Percentiles rank a stretch among this genome's conserved stretches.
These are phyloP conservation scores for Tinea trinotella DNA, from an alignment of 2,888 invertebrate genomes.

Conservation along the genomic window DNA sequence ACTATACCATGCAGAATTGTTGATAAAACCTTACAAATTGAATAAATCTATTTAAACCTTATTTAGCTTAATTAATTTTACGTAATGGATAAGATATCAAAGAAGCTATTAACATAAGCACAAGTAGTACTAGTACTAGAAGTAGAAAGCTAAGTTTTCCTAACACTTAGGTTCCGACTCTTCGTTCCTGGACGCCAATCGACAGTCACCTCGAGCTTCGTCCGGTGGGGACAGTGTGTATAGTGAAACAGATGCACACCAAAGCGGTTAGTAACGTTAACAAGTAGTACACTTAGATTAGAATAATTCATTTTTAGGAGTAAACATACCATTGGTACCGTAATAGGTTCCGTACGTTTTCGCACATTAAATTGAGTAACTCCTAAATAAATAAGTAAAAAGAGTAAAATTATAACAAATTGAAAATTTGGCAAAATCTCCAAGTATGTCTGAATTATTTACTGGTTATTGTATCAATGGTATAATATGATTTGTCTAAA, in stretches of 20 bases:
- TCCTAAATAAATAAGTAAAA: slow-evolving; percentile 20
- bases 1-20: too few relatives aligned
- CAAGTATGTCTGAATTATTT: too few relatives aligned
- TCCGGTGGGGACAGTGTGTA: slow-evolving; percentile 61
- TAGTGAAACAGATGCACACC: slow-evolving; percentile 65
- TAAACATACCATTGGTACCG: too few relatives aligned
- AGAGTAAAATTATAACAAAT: too few relatives aligned
- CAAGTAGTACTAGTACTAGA: slow-evolving; percentile 2
- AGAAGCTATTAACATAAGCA: not conserved
- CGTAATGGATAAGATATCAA: too few relatives aligned
- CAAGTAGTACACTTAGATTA: not conserved
- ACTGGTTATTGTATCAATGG: too few relatives aligned
- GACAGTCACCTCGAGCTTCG: slow-evolving; percentile 61
- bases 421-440: too few relatives aligned
- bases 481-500: too few relatives aligned
- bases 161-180: slow-evolving; percentile 57
- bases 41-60: too few relatives aligned
- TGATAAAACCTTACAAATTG: too few relatives aligned
- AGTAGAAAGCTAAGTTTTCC: slow-evolving; percentile 16
- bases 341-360: too few relatives aligned
- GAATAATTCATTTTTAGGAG: not conserved
- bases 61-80: too few relatives aligned
- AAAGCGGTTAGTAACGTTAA: slow-evolving; percentile 54
- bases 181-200: slow-evolving; percentile 60
- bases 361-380: not conserved